phyloP scores from a whole-genome alignment of 1,140 invertebrate genomes.

The Ostrea edulis region DNA sequence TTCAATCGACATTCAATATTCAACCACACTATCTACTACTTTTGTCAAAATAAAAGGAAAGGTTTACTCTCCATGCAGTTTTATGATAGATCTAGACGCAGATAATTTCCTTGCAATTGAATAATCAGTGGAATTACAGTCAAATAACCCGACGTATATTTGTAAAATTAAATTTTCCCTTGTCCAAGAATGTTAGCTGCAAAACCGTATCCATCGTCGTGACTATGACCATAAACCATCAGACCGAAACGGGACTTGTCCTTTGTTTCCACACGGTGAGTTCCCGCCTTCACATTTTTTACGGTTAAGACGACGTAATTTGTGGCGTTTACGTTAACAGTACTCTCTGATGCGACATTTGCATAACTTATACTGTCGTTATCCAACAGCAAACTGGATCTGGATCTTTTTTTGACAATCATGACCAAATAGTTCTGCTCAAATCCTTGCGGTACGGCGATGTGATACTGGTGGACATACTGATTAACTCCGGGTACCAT shows the following conservation, averaged over 20 bases:
- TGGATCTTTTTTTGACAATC: not conserved
- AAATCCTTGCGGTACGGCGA: not conserved
- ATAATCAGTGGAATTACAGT: not conserved
- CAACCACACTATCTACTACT: too few relatives aligned
- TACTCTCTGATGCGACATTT: not conserved
- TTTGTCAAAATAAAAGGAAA: too few relatives aligned
- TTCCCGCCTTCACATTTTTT: not conserved
- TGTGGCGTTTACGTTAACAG: not conserved
- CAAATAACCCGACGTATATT: too few relatives aligned
- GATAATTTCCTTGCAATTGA: too few relatives aligned
- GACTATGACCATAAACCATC: constrained; percentile 1
- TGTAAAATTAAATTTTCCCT: not conserved
- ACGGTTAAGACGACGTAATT: not conserved
- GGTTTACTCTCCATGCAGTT: too few relatives aligned
- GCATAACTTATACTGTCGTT: not conserved
- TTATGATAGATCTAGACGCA: too few relatives aligned
- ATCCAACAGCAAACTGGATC: not conserved
- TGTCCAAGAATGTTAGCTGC: constrained; percentile 8
- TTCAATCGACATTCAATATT: too few relatives aligned
- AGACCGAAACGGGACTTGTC: not conserved
- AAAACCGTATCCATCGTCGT: constrained; percentile 3
- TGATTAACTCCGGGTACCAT: constrained; percentile 1
- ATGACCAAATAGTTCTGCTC: not conserved
- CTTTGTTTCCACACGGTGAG: not conserved
- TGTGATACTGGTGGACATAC: constrained; percentile 12